phyloP scores from a whole-genome alignment of 2,797 vertebrate species.

The Corythornis leucogaster region DNA sequence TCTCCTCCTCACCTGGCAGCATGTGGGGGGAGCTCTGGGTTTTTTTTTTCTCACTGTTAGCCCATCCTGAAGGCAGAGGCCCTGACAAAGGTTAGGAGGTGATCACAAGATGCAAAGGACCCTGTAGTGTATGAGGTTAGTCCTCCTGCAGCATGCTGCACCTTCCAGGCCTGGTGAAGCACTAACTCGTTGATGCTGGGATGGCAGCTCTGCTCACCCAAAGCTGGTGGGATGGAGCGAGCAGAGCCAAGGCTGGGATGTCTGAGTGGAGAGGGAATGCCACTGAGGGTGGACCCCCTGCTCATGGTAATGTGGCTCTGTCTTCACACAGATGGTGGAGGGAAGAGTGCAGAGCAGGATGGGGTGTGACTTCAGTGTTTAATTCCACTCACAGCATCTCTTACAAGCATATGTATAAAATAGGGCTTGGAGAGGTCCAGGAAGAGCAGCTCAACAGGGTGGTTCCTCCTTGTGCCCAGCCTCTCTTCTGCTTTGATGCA shows the following conservation, averaged over 20 bases:
- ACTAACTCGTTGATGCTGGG: neutral
- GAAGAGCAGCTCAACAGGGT: neutral
- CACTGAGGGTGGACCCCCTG: neutral
- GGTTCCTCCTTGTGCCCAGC: neutral
- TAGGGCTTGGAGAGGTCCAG: neutral
- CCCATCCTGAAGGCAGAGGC: neutral
- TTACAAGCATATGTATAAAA: neutral
- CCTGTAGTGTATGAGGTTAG: neutral
- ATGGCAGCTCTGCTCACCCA: fast-evolving
- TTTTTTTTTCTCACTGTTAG: neutral
- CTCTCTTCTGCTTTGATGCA: neutral
- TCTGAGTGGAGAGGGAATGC: neutral
- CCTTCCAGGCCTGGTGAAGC: neutral
- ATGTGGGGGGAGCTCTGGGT: fast-evolving
- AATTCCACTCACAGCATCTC: neutral
- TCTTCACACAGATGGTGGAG: neutral
- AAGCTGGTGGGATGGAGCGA: neutral
- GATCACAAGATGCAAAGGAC: neutral
- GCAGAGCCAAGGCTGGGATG: neutral
- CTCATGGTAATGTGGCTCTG: neutral
- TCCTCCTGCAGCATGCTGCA: neutral
- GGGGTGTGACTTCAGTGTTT: neutral
- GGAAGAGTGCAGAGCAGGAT: neutral
- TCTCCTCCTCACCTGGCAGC: neutral
- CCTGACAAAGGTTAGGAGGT: neutral